A percentile compares a stretch with the other conserved stretches of the same genome.
phyloP scores from a whole-genome alignment of 2,113 vertebrate species.

The Aegithalos caudatus region DNA sequence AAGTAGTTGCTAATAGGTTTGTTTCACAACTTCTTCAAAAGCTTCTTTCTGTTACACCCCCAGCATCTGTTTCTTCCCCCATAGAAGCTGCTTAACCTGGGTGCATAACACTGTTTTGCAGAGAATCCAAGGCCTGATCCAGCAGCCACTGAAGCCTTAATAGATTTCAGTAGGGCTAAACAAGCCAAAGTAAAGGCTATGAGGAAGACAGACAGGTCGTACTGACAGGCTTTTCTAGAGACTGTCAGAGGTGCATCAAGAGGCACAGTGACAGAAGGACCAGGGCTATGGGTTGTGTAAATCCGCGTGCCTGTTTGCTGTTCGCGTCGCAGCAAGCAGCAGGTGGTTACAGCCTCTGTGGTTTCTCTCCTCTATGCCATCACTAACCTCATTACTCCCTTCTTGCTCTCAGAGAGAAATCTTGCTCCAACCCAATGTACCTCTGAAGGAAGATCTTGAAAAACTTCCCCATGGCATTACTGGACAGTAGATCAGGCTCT shows the following conservation, averaged over 20 bases:
- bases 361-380: neutral
- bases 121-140: neutral
- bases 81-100: neutral
- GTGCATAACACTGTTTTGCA: neutral
- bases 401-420: neutral
- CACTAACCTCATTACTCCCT: neutral
- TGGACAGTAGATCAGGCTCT: neutral
- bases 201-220: neutral
- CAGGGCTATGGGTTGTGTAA: neutral
- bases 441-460: neutral
- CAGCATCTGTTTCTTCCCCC: conserved; percentile 33
- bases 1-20: conserved; percentile 22
- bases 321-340: neutral
- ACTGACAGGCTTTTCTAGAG: neutral
- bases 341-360: neutral
- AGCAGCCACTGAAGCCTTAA: neutral
- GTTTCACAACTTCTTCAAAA: conserved; percentile 49
- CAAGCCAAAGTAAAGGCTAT: neutral
- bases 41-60: conserved; percentile 11
- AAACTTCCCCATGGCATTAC: neutral
- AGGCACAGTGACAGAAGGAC: neutral
- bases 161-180: neutral
- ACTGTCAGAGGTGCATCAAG: neutral
- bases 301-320: neutral
- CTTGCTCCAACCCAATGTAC: neutral